Base-by-base conservation (phyloP, 2,888 invertebrate species). In the Callimorpha dominula region DNA sequence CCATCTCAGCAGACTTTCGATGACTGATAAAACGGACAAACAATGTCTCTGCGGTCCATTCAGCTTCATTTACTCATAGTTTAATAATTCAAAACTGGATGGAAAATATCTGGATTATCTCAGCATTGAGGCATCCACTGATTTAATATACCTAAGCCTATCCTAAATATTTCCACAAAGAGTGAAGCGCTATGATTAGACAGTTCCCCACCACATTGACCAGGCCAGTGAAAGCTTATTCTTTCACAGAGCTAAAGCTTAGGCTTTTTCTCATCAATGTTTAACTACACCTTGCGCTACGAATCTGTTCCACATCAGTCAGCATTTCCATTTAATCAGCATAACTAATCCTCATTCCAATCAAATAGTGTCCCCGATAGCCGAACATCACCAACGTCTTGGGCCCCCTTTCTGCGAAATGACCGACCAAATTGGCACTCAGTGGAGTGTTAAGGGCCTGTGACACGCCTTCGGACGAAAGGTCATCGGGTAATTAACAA, bases 401-500 rank as follows among this genome's bases (percentile, higher is more conserved):
- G 74, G 84, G 78, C 73, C 80, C 60, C 85, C 84, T 82, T 79
- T 76, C 80, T 74, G 75, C 69, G 80, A 78, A 83, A 84, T 82
- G 81, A 84, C 83, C 84, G 81, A 82, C 86, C 88, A 92, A 93
- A 93, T 93, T 93, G 90, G 87, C 89, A 89, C 89, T 91, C 92
- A 90, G 85, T 85, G 87, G 82, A 89, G 90, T 91, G 92, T 91
- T 90, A 92, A 90, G 91, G 89, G 87, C 84, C 87, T 87, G 72
- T 72, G 88, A 85, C 89, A 91, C 91, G 92, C 92, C 92, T 92
- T 87, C 85, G 82, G 82, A 81, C 88, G 85, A 91, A 92, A 95
- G 95, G 95, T 94, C 94, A 93, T 87, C 89, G 87, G 87, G 92
- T 94, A 95, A 95, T 95, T 95, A 95, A 93, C 91, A 90, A 91